Evolutionary conservation across 2,888 invertebrate species (phyloP), one percentile per base, ranked within the genome.

Genomic region (Drosophila mercatorum): DNA sequence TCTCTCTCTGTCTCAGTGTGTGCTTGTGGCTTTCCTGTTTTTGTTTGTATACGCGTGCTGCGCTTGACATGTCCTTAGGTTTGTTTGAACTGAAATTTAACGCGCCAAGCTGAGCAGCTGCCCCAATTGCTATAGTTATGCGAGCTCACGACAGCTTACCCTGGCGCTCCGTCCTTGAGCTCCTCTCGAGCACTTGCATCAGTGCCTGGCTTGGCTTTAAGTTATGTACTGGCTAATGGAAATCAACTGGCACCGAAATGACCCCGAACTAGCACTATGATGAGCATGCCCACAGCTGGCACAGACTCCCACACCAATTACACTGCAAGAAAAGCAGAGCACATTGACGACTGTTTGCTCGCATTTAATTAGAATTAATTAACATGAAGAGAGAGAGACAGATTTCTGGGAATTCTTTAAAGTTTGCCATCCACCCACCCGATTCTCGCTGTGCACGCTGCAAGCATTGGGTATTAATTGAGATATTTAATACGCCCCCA

Each of bases 11-110:
- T 22, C 22, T 22, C 22, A 22, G 38, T 59, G 36, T 63, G 31
- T 75, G 41, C 49, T 52, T 60, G 46, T 60, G 49, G 57, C 52
- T 67, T 69, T 78, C 69, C 72, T 68, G 78, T 78, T 67, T 81
- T 78, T 81, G 78, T 80, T 78, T 80, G 82, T 71, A 55, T 40
- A 74, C 63, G 80, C 80, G 61, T 68, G 59, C 80, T 89, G 84
- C 74, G 79, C 85, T 81, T 89, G 89, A 89, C 89, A 84, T 84
- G 85, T 84, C 84, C 84, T 84, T 78, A 76, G 84, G 88, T 81
- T 76, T 84, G 84, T 84, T 84, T 84, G 82, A 75, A 70, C 80
- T 84, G 76, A 76, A 89, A 89, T 81, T 89, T 73, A 84, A 89
- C 83, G 80, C 77, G 53, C 44, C 49, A 58, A 53, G 52, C 52